Evolutionary conservation across 2,888 invertebrate genomes (phyloP).

Genomic region (Drosophila gaucha): DNA sequence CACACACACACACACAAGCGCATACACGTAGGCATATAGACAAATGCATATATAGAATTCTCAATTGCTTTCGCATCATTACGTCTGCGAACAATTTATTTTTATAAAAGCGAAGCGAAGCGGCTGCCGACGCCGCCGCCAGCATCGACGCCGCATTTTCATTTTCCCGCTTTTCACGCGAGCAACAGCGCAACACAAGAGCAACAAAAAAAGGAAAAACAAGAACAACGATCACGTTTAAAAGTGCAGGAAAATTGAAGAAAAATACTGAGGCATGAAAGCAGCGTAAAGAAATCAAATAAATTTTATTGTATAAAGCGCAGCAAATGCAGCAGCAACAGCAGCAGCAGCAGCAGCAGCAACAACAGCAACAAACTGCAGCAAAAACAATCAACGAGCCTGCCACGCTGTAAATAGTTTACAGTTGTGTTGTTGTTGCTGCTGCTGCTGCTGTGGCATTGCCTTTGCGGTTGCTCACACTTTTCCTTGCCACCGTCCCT

Average conservation of each 20-base stretch:
- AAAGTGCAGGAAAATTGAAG: conserved; percentile 78
- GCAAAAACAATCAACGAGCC: conserved; percentile 73
- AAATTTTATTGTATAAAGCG: conserved; percentile 77
- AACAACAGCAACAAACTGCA: conserved; percentile 39
- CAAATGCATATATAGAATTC: conserved; percentile 75
- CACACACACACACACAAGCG: conserved; percentile 36
- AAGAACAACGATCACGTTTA: conserved; percentile 59
- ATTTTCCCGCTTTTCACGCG: conserved; percentile 60
- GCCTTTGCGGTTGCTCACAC: conserved; percentile 66
- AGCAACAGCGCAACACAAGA: too few species aligned
- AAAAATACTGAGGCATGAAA: conserved; percentile 76
- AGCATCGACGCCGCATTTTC: conserved; percentile 54
- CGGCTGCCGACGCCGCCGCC: conserved; percentile 32
- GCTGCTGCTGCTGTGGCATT: conserved; percentile 32
- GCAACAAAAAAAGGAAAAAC: conserved; percentile 25
- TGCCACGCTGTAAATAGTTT: conserved; percentile 73
- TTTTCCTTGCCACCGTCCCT: conserved; percentile 54
- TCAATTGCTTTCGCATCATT: conserved; percentile 82
- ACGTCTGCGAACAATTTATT: conserved; percentile 80
- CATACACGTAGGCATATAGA: conserved; percentile 37
- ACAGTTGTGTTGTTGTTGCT: conserved; percentile 57
- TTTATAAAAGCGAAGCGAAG: conserved; percentile 74
- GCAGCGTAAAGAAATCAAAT: conserved; percentile 77
- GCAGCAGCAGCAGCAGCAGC: conserved; percentile 4
- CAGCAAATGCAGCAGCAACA: conserved; percentile 43